Conservation (phyloP, 2,113 vertebrate species). For the Chaenocephalus aceratus region DNA sequence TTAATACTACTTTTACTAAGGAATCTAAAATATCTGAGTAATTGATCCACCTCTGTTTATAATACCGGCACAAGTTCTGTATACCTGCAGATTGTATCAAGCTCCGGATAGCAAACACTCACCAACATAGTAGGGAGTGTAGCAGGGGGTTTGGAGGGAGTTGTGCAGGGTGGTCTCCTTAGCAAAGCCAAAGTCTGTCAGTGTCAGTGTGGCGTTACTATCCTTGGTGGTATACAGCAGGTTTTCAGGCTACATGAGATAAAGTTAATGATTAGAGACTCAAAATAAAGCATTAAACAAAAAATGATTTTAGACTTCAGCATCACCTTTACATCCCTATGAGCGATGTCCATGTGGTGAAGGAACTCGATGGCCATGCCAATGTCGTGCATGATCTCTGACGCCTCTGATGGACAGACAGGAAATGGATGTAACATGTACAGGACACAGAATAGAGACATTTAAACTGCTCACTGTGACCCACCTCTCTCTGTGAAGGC, state of each 20-base stretch:
- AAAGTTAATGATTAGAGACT: neutral
- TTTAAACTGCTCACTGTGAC: neutral
- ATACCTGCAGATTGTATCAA: neutral
- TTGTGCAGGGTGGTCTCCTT: conserved; percentile 92
- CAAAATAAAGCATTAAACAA: neutral
- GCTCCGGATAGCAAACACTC: conserved; percentile 25
- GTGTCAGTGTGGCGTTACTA: conserved; percentile 89
- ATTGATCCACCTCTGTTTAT: neutral
- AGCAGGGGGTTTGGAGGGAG: conserved; percentile 78
- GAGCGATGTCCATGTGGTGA: conserved; percentile 91
- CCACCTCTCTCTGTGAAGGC: conserved; percentile 82
- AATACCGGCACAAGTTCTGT: neutral
- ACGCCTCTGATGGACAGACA: conserved; percentile 86
- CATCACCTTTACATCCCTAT: conserved; percentile 92
- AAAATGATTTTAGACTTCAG: neutral
- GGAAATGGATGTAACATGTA: neutral
- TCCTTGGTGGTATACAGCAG: conserved; percentile 92
- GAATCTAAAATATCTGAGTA: no score
- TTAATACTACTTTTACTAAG: no score
- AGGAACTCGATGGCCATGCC: conserved; percentile 92
- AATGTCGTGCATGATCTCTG: conserved; percentile 93
- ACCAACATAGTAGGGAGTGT: conserved; percentile 80
- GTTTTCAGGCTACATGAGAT: conserved; percentile 88
- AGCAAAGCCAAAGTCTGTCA: conserved; percentile 95
- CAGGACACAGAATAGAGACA: neutral